Conservation (phyloP, 2,797 vertebrate genomes). For the Sylvilagus floridanus region DNA sequence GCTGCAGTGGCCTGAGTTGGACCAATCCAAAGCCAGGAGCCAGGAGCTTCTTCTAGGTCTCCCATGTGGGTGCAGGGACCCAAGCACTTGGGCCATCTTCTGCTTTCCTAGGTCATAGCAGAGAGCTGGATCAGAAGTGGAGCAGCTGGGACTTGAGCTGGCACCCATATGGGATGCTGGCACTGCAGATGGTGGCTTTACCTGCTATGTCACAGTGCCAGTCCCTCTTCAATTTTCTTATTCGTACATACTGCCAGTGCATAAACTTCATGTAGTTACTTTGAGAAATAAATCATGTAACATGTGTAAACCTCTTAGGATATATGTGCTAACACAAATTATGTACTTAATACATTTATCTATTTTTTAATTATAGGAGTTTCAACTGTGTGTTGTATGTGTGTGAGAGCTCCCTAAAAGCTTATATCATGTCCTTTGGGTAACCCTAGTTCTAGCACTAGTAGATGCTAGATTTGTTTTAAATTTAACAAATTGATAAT, state of each 20-base stretch:
- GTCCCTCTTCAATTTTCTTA: background rate
- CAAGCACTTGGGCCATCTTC: too few relatives aligned
- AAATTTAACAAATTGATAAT: background rate
- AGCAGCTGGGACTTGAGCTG: too few relatives aligned
- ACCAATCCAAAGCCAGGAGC: too few relatives aligned
- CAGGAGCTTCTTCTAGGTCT: too few relatives aligned
- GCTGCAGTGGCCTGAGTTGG: too few relatives aligned
- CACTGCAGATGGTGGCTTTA: too few relatives aligned
- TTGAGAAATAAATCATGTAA: background rate
- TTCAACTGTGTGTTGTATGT: background rate
- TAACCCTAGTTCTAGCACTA: background rate
- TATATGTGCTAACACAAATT: background rate
- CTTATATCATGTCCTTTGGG: background rate
- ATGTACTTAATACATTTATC: background rate
- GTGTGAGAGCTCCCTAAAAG: background rate
- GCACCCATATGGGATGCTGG: too few relatives aligned
- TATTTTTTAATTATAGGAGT: conserved; percentile 10
- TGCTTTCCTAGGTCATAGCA: too few relatives aligned
- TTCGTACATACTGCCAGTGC: background rate
- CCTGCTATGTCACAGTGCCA: too few relatives aligned
- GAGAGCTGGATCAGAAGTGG: too few relatives aligned
- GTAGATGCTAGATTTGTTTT: conserved; percentile 7
- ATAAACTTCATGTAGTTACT: background rate
- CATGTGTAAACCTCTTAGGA: background rate
- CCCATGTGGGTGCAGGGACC: too few relatives aligned